Evolutionary conservation across 1,140 invertebrate genomes (phyloP), one percentile per base, ranked within the genome.

Genomic region (Pogonomyrmex californicus): DNA sequence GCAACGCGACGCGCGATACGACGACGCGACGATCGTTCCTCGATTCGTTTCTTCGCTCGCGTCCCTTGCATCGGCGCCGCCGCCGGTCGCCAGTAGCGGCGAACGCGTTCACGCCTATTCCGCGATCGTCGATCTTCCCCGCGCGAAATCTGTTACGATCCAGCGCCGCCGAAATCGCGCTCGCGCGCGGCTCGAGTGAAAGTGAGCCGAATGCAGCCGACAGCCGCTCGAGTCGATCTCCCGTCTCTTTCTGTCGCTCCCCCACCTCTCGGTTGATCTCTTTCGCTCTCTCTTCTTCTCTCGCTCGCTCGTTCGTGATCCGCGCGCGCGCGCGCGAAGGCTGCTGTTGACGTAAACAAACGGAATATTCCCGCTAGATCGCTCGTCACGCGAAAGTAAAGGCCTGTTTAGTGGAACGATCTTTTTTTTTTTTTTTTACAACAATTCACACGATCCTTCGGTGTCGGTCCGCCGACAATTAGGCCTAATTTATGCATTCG

Each of bases 81-180:
- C 14, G 4, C 12, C 38, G n/a, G 17, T 63, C 12, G 12, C 36
- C 4, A 23, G 9, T 41, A 41, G n/a, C 56, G 56, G 5, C n/a
- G 9, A 23, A 23, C 23, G 17, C n/a, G 36, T 9, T 6, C 5
- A 49, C 66, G 38, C 38, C 33, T 7, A 12, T 14, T 12, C 44
- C 12, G n/a, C 1, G 17, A 6, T 63, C 17, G 60, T 10, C 10
- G 62, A 68, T 81, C 2, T 7, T 10, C 17, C 66, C 17, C 66
- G 30, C 54, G 66, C 44, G 54, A 83, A 83, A 83, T 75, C 68
- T 82, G 65, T 38, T 73, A 62, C 78, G 49, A 81, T 83, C 75
- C 68, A 83, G 10, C 56, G 77, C 54, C 87, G 70, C 62, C 87
- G 73, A 90, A 89, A 86, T 89, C 62, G 23, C 49, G 30, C 38